phyloP scores from a whole-genome alignment of 2,888 invertebrate genomes.

The Synergus japonicus region DNA sequence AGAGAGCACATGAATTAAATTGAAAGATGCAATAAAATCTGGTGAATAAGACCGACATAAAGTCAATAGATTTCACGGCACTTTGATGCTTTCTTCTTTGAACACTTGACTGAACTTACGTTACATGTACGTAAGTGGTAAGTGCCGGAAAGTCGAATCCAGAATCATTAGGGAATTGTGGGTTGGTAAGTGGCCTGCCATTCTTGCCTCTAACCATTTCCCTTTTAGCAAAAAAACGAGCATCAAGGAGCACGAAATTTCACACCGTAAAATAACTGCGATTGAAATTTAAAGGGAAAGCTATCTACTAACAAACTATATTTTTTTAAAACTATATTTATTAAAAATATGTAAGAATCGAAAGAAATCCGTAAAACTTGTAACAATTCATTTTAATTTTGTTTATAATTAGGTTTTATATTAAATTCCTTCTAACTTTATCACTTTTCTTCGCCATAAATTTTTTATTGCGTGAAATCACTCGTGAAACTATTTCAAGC shows the following conservation, averaged over 20 bases:
- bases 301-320: neutral
- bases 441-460: neutral
- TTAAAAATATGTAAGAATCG: too few species aligned
- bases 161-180: conserved; percentile 59
- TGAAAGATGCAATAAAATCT: conserved; percentile 26
- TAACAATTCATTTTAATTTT: too few species aligned
- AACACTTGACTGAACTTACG: conserved; percentile 37
- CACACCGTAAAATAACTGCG: neutral
- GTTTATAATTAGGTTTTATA: too few species aligned
- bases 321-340: neutral
- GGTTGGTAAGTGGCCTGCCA: conserved; percentile 54
- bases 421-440: neutral
- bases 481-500: neutral
- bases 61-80: conserved; percentile 50
- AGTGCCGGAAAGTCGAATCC: conserved; percentile 59
- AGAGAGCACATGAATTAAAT: neutral
- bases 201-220: conserved; percentile 26
- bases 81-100: conserved; percentile 47
- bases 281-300: neutral
- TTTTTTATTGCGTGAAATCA: neutral
- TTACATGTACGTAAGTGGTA: conserved; percentile 48
- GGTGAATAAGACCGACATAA: conserved; percentile 43
- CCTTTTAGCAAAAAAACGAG: conserved; percentile 8
- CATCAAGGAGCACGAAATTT: neutral
- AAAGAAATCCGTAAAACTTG: too few species aligned